Evolutionary conservation across 1,140 invertebrate genomes (phyloP).

Genomic region (Panagrolaimus sp.): DNA sequence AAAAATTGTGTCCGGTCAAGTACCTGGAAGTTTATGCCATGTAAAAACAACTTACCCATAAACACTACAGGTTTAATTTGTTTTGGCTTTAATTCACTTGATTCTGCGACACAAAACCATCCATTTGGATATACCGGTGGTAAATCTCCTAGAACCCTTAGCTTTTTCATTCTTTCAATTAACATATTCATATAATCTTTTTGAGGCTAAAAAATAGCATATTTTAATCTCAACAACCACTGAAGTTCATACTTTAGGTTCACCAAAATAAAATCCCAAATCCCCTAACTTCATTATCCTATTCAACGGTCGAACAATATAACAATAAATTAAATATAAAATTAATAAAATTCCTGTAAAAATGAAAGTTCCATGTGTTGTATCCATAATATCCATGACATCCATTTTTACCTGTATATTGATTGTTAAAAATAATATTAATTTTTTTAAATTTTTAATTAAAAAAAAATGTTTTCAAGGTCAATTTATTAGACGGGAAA

Average conservation of each 20-base stretch:
- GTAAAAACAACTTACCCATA: slow-evolving; percentile 72
- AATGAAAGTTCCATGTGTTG: too few relatives aligned
- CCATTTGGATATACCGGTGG: slow-evolving; percentile 82
- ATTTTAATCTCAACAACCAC: slow-evolving; percentile 27
- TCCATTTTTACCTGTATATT: too few relatives aligned
- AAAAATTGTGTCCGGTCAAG: too few relatives aligned
- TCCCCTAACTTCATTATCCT: slow-evolving; percentile 26
- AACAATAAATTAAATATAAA: slow-evolving; percentile 9
- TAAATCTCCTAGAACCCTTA: slow-evolving; percentile 62
- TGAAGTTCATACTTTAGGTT: slow-evolving; percentile 19
- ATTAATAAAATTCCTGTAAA: background rate
- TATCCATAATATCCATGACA: too few relatives aligned
- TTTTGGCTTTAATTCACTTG: slow-evolving; percentile 64
- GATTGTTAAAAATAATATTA: too few relatives aligned
- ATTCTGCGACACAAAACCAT: slow-evolving; percentile 75
- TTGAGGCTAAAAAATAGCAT: slow-evolving; percentile 16
- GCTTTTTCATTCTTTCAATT: slow-evolving; percentile 24
- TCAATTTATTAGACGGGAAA: too few relatives aligned
- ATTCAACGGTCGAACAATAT: slow-evolving; percentile 22
- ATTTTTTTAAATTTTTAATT: too few relatives aligned
- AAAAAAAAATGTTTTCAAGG: too few relatives aligned
- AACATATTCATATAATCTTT: slow-evolving; percentile 21
- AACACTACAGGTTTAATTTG: slow-evolving; percentile 67
- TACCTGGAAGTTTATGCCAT: too few relatives aligned
- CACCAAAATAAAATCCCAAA: slow-evolving; percentile 33